Evolutionary conservation across 2,888 invertebrate species (phyloP), one percentile per base, ranked within the genome.

Genomic region (Theodoxus fluviatilis): DNA sequence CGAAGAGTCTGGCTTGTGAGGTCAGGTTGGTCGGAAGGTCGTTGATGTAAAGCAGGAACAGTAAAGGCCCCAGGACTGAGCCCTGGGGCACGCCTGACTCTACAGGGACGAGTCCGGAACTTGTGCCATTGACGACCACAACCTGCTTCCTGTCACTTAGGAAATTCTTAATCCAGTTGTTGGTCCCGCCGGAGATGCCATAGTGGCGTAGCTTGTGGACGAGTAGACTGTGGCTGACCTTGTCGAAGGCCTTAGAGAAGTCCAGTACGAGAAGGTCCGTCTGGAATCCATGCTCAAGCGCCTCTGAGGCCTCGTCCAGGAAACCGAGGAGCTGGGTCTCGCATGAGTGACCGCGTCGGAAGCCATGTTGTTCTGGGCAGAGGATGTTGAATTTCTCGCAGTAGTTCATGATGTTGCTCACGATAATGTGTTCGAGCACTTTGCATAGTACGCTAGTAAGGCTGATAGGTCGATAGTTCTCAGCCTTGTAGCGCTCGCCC

Each of bases 391-490:
- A 40, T 1, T 67, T n/a, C 7, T 73, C 72, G 4, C 71, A 25
- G 49, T 65, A 67, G 3, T 43, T 52, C 73, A 74, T 73, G 35
- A 76, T 37, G 38, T 71, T 52, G 69, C 74, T 74, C 40, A 52
- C 22, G 9, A 75, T 37, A 18, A 75, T 71, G 57, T 76, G 73
- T 63, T 79, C 74, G n/a, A 77, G 25, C 9, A 75, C 37, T 63
- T 77, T 78, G 31, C 73, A 74, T 12, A 47, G 25, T 40, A 31
- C 61, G 28, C 72, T 40, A 3, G 74, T 77, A 12, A 78, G 55
- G 0, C 71, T 76, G 12, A 77, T 67, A 22, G 75, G 78, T 57
- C 74, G 61, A 52, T 77, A 76, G 70, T 78, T 79, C 6, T 43
- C 67, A 2, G 74, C 40, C 49, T 38, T 57, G 43, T 52, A 67